A percentile compares a stretch with the other conserved stretches of the same genome.
Evolutionary conservation across 2,888 invertebrate species (phyloP).

Genomic region (Agrotis puta): DNA sequence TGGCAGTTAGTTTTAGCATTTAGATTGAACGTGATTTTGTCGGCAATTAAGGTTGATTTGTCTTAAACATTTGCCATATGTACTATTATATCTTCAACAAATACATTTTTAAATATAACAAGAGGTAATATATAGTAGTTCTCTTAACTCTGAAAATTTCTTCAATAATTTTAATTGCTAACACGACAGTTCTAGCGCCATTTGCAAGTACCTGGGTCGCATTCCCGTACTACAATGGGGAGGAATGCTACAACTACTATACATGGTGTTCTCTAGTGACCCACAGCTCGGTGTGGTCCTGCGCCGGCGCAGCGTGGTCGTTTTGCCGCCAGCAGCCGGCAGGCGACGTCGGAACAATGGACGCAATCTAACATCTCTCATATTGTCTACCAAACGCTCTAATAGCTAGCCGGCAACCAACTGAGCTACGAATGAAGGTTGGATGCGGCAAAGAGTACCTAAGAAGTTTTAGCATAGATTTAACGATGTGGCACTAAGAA

Average conservation of each 20-base stretch:
- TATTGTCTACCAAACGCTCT: slow-evolving; percentile 85
- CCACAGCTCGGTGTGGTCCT: slow-evolving; percentile 67
- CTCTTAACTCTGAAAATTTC: neutral
- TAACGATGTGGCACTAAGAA: too few species aligned
- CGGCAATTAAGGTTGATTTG: neutral
- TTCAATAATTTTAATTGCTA: neutral
- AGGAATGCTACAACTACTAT: slow-evolving; percentile 51
- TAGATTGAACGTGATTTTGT: slow-evolving; percentile 8
- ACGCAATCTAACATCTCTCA: slow-evolving; percentile 81
- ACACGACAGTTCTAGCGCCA: neutral
- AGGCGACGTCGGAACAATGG: slow-evolving; percentile 79
- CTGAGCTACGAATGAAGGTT: slow-evolving; percentile 29
- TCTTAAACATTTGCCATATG: neutral
- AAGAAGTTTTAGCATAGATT: neutral
- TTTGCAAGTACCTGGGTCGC: slow-evolving; percentile 7
- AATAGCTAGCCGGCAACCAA: slow-evolving; percentile 72
- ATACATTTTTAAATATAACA: too few species aligned
- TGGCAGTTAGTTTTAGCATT: slow-evolving; percentile 7
- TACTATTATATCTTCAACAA: neutral
- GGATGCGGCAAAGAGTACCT: slow-evolving; percentile 39
- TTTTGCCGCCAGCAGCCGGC: slow-evolving; percentile 70
- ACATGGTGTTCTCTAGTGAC: slow-evolving; percentile 61
- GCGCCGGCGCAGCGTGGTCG: slow-evolving; percentile 49
- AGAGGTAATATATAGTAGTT: neutral
- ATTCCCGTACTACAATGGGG: slow-evolving; percentile 46